Conservation (phyloP, 1,140 invertebrate genomes). For the Trypoxylus dichotomus region DNA sequence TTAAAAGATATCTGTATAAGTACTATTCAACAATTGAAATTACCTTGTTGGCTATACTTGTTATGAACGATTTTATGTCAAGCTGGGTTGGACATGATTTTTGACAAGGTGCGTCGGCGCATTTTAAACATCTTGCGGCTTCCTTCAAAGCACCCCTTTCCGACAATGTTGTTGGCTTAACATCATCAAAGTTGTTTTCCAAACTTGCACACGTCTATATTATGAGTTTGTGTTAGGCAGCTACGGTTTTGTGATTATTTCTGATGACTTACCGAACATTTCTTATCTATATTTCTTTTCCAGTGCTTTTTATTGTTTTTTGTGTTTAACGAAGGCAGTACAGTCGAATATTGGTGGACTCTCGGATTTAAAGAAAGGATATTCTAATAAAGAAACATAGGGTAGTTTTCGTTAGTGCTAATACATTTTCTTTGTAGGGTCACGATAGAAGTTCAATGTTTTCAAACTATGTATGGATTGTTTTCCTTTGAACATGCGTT, state of each 20-base stretch:
- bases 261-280: constrained; percentile 72
- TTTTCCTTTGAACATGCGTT: too few species aligned
- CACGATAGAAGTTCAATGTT: too few species aligned
- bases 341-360: constrained; percentile 69
- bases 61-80: constrained; percentile 96
- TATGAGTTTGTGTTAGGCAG: neutral
- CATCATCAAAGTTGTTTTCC: constrained; percentile 92
- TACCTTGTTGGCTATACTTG: constrained; percentile 93
- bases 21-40: constrained; percentile 27
- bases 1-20: neutral
- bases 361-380: constrained; percentile 84
- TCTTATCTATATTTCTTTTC: constrained; percentile 90
- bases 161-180: constrained; percentile 95
- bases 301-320: constrained; percentile 90
- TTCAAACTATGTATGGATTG: too few species aligned
- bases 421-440: too few species aligned
- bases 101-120: constrained; percentile 97
- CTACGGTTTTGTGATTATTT: constrained; percentile 38
- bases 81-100: constrained; percentile 97
- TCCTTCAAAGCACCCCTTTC: constrained; percentile 91
- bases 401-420: neutral
- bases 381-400: constrained; percentile 62
- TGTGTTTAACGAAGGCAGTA: constrained; percentile 79
- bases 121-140: constrained; percentile 92
- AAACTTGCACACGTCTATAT: constrained; percentile 70